These are phyloP conservation scores for Sminthopsis crassicaudata DNA, from an alignment of 2,113 vertebrate species.

Conservation along the genomic window DNA sequence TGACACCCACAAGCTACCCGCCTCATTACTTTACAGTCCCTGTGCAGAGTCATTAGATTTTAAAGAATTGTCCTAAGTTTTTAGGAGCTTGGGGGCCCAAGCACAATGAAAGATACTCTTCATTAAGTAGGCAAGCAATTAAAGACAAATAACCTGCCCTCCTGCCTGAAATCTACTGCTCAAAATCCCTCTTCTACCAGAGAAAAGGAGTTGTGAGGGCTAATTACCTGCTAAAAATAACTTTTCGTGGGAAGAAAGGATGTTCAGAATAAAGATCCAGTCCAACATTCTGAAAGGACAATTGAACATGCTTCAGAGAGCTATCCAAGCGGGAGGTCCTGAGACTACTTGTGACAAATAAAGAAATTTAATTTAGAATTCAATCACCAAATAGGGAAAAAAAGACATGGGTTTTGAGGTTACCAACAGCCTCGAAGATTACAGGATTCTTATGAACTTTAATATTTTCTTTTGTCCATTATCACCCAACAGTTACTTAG, in stretches of 20 bases:
- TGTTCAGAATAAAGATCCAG: neutral
- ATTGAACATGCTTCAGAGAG: neutral
- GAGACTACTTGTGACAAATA: neutral
- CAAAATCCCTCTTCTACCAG: neutral
- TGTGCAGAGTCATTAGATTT: neutral
- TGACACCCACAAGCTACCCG: neutral
- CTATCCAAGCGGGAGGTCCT: neutral
- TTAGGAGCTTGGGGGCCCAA: neutral
- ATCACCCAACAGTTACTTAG: neutral
- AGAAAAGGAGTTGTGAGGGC: neutral
- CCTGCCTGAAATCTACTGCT: neutral
- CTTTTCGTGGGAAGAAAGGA: neutral
- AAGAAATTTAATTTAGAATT: neutral
- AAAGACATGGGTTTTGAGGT: neutral
- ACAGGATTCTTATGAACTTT: neutral
- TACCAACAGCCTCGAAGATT: neutral
- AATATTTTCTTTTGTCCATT: neutral
- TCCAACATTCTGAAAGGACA: neutral
- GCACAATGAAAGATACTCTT: neutral
- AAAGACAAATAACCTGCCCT: neutral
- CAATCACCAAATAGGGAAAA: neutral
- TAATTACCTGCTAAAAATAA: neutral
- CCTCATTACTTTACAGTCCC: neutral
- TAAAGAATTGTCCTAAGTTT: neutral
- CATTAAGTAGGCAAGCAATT: constrained; percentile 2